A percentile compares a stretch with the other conserved stretches of the same genome.
These are phyloP conservation scores for Syngnathoides biaculeatus DNA, from an alignment of 2,113 vertebrate genomes.

Conservation along the genomic window DNA sequence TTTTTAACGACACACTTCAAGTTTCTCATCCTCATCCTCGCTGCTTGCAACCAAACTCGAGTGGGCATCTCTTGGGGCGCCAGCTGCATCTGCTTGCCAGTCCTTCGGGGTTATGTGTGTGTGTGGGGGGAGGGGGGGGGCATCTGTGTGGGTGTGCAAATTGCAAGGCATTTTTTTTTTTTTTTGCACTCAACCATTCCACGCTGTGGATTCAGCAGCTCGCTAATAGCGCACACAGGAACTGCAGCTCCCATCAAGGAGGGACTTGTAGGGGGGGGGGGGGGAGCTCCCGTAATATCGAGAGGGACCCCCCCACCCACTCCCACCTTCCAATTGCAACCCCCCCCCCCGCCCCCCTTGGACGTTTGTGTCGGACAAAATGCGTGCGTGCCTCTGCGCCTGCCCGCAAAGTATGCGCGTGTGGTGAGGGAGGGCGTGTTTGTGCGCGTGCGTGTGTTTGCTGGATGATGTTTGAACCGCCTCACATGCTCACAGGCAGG, in stretches of 20 bases:
- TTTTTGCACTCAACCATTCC: slow-evolving; percentile 41
- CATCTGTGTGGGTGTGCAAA: slow-evolving; percentile 8
- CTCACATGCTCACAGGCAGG: slow-evolving; percentile 46
- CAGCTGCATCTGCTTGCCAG: slow-evolving; percentile 61
- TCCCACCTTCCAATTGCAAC: not conserved
- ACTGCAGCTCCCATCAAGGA: slow-evolving; percentile 57
- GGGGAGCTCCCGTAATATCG: not conserved
- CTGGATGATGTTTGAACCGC: slow-evolving; percentile 67
- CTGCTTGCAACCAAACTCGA: slow-evolving; percentile 26
- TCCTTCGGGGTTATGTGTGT: slow-evolving; percentile 43
- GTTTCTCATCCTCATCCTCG: not conserved
- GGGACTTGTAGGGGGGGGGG: slow-evolving; percentile 50
- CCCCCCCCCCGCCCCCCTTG: not conserved
- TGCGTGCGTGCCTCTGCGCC: slow-evolving; percentile 15
- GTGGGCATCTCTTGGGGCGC: slow-evolving; percentile 47
- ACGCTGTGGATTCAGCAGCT: slow-evolving; percentile 65
- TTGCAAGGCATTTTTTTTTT: slow-evolving; percentile 5
- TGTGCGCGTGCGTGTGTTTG: slow-evolving; percentile 11
- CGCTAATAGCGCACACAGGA: slow-evolving; percentile 60
- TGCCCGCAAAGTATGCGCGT: slow-evolving; percentile 51
- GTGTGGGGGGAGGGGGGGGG: no score
- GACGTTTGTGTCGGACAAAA: not conserved
- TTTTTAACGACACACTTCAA: no score
- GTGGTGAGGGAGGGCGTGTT: slow-evolving; percentile 25
- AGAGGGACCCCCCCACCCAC: not conserved